phyloP scores from a whole-genome alignment of 1,140 invertebrate genomes.

The Cheumatopsyche charites region DNA sequence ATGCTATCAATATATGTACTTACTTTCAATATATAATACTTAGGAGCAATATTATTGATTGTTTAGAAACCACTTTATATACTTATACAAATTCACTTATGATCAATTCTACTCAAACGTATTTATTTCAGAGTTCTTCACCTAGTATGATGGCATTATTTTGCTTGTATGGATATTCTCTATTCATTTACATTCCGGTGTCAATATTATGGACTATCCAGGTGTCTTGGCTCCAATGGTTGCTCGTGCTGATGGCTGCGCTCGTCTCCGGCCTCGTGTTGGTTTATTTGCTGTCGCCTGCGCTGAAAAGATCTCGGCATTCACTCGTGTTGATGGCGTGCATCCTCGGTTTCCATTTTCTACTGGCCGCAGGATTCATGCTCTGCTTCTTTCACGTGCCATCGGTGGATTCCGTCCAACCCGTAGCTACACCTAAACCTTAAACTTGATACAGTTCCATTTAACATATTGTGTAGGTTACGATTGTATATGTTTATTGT shows the following conservation, averaged over 20 bases:
- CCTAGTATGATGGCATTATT: constrained; percentile 81
- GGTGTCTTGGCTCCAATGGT: constrained; percentile 85
- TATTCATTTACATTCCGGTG: constrained; percentile 92
- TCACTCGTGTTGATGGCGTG: constrained; percentile 70
- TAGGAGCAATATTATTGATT: no score
- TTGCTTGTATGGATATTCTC: constrained; percentile 94
- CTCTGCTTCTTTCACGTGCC: constrained; percentile 70
- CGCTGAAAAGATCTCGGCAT: constrained; percentile 71
- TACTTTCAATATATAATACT: no score
- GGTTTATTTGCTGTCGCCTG: constrained; percentile 79
- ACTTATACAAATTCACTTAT: no score
- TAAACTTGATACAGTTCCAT: neutral
- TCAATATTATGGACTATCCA: constrained; percentile 93
- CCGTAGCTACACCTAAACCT: neutral
- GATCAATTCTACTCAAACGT: no score
- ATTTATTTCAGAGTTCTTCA: constrained; percentile 63
- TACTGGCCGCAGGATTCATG: constrained; percentile 86
- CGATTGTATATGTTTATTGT: no score
- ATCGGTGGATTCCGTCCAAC: neutral
- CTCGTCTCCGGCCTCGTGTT: constrained; percentile 85
- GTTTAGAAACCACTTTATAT: no score
- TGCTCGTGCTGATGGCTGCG: constrained; percentile 79
- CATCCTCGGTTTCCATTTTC: constrained; percentile 76
- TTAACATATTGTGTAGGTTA: no score
- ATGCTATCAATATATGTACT: no score